These are phyloP conservation scores for Aurelia sp. DNA, from an alignment of 30 jellyfish, hydroid and myxozoan species.

Conservation along the genomic window DNA sequence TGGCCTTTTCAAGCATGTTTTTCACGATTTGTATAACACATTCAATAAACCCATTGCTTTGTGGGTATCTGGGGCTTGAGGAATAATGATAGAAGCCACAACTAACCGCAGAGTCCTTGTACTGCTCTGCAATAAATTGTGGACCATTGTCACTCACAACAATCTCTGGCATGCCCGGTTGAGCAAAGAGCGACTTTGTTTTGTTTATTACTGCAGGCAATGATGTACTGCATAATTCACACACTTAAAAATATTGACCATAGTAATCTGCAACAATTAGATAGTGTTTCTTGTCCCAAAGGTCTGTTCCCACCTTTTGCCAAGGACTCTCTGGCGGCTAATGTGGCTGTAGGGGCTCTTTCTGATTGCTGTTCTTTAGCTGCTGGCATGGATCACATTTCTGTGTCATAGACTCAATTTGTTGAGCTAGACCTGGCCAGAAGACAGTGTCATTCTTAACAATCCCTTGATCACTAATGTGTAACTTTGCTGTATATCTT, in stretches of 20 bases:
- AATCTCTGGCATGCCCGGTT: conserved; percentile 45
- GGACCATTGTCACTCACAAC: conserved; percentile 57
- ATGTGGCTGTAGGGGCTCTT: no score
- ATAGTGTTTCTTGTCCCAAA: no score
- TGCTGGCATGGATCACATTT: no score
- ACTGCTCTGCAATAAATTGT: conserved; percentile 21
- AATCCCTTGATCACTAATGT: conserved; percentile 30
- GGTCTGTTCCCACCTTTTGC: no score
- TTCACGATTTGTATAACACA: no score
- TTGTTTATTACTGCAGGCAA: conserved; percentile 26
- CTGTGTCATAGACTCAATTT: conserved; percentile 8
- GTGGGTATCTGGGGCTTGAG: no score
- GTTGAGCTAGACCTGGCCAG: conserved; percentile 43
- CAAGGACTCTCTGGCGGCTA: no score
- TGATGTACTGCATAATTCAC: conserved; percentile 11
- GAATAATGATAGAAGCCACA: conserved; percentile 38
- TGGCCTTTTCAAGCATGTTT: no score
- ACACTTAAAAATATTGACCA: conserved; percentile 23
- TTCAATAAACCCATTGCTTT: no score
- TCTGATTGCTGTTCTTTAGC: no score
- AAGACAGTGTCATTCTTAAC: conserved; percentile 24
- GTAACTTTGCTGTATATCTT: conserved; percentile 17
- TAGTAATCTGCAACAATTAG: conserved; percentile 56
- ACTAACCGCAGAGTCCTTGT: background rate
- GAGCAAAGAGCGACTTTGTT: conserved; percentile 16